phyloP scores from a whole-genome alignment of 2,797 vertebrate species.

The Enteromius anoplus region DNA sequence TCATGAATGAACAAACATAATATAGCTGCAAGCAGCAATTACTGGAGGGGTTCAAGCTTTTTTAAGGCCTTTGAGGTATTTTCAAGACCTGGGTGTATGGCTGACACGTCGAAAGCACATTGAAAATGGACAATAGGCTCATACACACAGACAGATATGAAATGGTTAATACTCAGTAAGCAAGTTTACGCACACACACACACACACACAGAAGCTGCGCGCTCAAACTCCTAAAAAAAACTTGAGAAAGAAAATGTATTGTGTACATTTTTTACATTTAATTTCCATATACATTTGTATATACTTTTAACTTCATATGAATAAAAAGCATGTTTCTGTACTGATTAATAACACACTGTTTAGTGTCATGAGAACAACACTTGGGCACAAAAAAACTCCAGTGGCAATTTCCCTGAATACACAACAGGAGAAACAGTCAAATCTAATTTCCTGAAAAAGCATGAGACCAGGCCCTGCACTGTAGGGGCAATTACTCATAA shows the following conservation, averaged over 20 bases:
- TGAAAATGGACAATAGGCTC: no score
- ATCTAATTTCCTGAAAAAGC: conserved; percentile 32
- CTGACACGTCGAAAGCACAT: no score
- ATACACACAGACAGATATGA: no score
- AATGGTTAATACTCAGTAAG: no score
- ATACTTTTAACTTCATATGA: neutral
- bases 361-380: conserved; percentile 10
- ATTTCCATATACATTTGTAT: neutral
- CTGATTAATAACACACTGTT: neutral
- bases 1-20: neutral
- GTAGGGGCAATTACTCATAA: neutral
- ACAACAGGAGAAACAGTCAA: neutral
- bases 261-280: neutral
- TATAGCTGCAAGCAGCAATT: no score
- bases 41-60: no score
- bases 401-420: conserved; percentile 18
- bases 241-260: neutral
- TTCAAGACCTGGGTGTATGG: no score
- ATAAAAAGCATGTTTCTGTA: neutral
- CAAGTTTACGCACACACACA: no score
- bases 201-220: no score
- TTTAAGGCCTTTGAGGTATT: no score
- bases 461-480: neutral
- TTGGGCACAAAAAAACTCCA: conserved; percentile 17
- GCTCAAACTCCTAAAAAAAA: neutral